Evolutionary conservation across 2,888 invertebrate genomes (phyloP).

Genomic region (Lamproptera curius): DNA sequence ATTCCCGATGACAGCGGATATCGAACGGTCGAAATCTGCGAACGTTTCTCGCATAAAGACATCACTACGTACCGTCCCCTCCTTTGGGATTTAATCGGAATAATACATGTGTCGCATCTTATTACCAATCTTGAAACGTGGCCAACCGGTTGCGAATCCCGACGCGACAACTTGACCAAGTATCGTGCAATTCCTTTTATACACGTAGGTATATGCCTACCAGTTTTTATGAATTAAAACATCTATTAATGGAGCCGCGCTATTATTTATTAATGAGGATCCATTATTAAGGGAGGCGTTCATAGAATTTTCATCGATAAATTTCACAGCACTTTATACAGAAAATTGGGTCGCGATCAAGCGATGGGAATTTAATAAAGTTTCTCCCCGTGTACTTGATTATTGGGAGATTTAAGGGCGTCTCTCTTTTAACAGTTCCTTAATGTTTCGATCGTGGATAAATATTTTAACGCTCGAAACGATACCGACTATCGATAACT

Average conservation of each 20-base stretch:
- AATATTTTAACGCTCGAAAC: slow-evolving; percentile 38
- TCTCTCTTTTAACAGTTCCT: background rate
- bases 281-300: background rate
- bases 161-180: slow-evolving; percentile 64
- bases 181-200: slow-evolving; percentile 47
- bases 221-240: too few species aligned
- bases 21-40: slow-evolving; percentile 13
- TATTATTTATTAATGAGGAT: background rate
- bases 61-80: slow-evolving; percentile 64
- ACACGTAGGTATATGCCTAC: background rate
- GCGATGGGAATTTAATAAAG: slow-evolving; percentile 24
- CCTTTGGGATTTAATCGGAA: slow-evolving; percentile 67
- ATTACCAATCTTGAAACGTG: slow-evolving; percentile 74
- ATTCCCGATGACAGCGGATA: too few species aligned
- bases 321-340: slow-evolving; percentile 19
- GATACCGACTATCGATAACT: slow-evolving; percentile 1
- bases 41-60: slow-evolving; percentile 40
- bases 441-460: slow-evolving; percentile 36
- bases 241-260: background rate
- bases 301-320: slow-evolving; percentile 16
- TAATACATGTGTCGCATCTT: slow-evolving; percentile 76
- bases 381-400: slow-evolving; percentile 21
- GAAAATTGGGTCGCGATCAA: slow-evolving; percentile 23
- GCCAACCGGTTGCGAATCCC: slow-evolving; percentile 59
- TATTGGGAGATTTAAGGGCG: slow-evolving; percentile 20